These are phyloP conservation scores for Telmatochromis brachygnathus DNA, from an alignment of 2,113 vertebrate species.

Conservation along the genomic window DNA sequence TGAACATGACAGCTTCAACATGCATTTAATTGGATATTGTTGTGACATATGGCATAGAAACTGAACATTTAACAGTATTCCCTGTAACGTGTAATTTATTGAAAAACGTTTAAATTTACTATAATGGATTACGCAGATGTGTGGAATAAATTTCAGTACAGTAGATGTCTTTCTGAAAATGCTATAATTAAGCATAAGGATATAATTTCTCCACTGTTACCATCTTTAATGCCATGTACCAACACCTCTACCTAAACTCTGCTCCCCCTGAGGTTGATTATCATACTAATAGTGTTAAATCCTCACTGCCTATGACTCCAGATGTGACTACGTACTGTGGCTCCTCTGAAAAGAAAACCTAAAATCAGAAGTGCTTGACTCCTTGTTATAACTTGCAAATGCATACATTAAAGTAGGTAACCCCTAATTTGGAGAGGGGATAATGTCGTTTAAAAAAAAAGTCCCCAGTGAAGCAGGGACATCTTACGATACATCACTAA, in stretches of 20 bases:
- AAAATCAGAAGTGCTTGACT: neutral
- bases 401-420: neutral
- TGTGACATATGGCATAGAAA: neutral
- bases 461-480: neutral
- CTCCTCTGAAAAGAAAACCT: neutral
- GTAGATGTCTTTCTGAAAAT: neutral
- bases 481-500: neutral
- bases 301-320: neutral
- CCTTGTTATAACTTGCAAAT: neutral
- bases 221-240: neutral
- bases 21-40: neutral
- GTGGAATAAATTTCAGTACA: neutral
- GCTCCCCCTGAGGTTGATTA: neutral
- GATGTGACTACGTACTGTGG: neutral
- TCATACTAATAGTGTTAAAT: neutral
- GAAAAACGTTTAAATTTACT: neutral
- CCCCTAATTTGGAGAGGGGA: neutral
- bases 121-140: neutral
- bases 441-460: neutral
- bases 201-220: neutral
- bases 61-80: neutral
- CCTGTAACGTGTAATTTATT: neutral
- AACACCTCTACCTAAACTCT: neutral
- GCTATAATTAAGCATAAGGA: neutral
- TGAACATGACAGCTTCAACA: neutral